Evolutionary conservation across 2,113 vertebrate species (phyloP), one percentile per base, ranked within the genome.

Genomic region (Muscicapa adusta): DNA sequence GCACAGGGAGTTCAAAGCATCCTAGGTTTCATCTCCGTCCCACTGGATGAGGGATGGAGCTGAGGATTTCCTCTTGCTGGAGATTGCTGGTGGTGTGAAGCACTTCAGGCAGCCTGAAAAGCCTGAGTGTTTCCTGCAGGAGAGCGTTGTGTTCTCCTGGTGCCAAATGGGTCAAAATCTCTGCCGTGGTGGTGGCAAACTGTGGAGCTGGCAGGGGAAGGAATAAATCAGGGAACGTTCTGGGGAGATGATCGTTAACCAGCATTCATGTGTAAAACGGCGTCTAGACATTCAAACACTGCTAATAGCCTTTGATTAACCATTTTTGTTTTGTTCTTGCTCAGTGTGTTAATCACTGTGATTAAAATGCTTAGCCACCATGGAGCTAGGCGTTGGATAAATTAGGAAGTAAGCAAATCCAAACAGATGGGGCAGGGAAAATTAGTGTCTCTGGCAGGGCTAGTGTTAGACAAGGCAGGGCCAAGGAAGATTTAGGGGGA

Each of bases 221-320:
- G 58, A 73, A 48, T 77, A 82, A 89, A 95, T 93, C 65, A 10
- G 57, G 66, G 77, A 83, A 51, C 6, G 29, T 95, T 89, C 42
- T 12, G 31, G 93, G 84, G 95, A 88, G 93, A 91, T 95, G 86
- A 94, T 96, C 60, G 85, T 96, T 94, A 91, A 96, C 95, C 93
- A 95, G 94, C 91, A 90, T 89, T 94, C 87, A 72, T 91, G 94
- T 94, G 93, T 83, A 89, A 96, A 96, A 82, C 92, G 2, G 86
- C 14, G 45, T 68, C 89, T 83, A 93, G 95, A 95, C 86, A 66
- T 68, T 93, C 91, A 89, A 93, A 90, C 79, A 4, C 82, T 53
- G 91, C 94, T 96, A 97, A 97, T 93, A 95, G 95, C 94, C 87
- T 93, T 94, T 95, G 96, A 96, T 97, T 97, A 96, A 95, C 96